Percentiles rank a stretch among this genome's conserved stretches.
Conservation (phyloP, 2,888 invertebrate species). For the Brachyptera risi region DNA sequence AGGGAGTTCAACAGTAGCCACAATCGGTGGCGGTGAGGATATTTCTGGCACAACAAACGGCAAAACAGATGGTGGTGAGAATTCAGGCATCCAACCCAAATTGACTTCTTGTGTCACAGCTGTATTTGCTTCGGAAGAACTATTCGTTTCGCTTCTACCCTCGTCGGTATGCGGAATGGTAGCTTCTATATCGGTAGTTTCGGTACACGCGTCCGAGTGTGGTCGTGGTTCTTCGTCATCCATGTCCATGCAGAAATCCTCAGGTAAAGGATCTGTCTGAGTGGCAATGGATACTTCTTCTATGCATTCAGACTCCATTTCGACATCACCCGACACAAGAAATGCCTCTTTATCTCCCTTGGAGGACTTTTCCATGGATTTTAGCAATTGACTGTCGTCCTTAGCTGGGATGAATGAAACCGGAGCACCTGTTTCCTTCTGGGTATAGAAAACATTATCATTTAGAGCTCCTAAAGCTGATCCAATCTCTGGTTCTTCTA, state of each 20-base stretch:
- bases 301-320: not conserved
- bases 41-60: not conserved
- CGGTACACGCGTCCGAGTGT: slow-evolving; percentile 23
- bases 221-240: slow-evolving; percentile 21
- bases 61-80: no score
- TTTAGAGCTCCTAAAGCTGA: slow-evolving; percentile 28
- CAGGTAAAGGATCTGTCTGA: slow-evolving; percentile 80
- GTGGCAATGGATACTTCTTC: slow-evolving; percentile 71
- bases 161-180: not conserved
- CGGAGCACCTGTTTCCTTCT: slow-evolving; percentile 35
- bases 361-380: not conserved
- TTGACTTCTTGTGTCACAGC: not conserved
- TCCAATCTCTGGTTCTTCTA: slow-evolving; percentile 9
- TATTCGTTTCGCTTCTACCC: not conserved
- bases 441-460: slow-evolving; percentile 30
- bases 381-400: not conserved
- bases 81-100: no score
- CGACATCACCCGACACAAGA: slow-evolving; percentile 16
- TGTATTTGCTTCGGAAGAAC: not conserved
- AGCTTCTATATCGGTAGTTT: slow-evolving; percentile 4
- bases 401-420: not conserved
- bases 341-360: slow-evolving; percentile 7
- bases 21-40: not conserved
- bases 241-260: slow-evolving; percentile 65
- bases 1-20: not conserved